A percentile compares a stretch with the other conserved stretches of the same genome.
Evolutionary conservation across 2,888 invertebrate species (phyloP).

Genomic region (Galerucella pusilla): DNA sequence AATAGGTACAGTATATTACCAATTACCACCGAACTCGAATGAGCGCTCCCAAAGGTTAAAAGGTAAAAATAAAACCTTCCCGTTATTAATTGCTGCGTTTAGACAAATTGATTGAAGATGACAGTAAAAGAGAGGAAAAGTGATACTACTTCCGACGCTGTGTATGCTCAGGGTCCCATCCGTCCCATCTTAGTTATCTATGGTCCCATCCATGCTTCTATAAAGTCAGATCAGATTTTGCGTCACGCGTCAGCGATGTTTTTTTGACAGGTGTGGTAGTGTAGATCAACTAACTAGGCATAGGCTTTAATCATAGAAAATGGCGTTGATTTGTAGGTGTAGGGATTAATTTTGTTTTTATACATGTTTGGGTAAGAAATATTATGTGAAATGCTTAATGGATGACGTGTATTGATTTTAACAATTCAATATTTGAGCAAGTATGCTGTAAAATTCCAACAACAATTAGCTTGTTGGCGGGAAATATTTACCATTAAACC

Average conservation of each 20-base stretch:
- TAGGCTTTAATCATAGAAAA: neutral
- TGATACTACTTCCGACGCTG: too few species aligned
- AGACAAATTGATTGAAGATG: too few species aligned
- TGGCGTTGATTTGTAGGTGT: slow-evolving; percentile 5
- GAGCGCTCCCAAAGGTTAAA: too few species aligned
- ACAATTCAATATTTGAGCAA: neutral
- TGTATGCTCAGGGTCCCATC: too few species aligned
- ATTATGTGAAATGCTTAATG: neutral
- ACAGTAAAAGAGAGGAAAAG: too few species aligned
- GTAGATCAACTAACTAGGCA: neutral
- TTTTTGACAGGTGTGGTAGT: neutral
- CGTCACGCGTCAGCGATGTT: neutral
- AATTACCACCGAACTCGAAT: too few species aligned
- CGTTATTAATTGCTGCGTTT: too few species aligned
- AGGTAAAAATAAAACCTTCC: too few species aligned
- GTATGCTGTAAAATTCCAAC: neutral
- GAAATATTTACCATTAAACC: slow-evolving; percentile 1
- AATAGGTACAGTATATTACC: too few species aligned
- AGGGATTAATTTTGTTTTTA: slow-evolving; percentile 14
- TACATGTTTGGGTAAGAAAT: slow-evolving; percentile 5
- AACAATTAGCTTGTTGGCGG: neutral
- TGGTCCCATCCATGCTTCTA: too few species aligned
- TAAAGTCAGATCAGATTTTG: too few species aligned
- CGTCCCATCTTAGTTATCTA: too few species aligned
- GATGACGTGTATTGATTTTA: neutral